Percentiles rank a stretch among this genome's conserved stretches.
Conservation (phyloP, 2,797 vertebrate genomes). For the Pseudocheirus occidentalis region DNA sequence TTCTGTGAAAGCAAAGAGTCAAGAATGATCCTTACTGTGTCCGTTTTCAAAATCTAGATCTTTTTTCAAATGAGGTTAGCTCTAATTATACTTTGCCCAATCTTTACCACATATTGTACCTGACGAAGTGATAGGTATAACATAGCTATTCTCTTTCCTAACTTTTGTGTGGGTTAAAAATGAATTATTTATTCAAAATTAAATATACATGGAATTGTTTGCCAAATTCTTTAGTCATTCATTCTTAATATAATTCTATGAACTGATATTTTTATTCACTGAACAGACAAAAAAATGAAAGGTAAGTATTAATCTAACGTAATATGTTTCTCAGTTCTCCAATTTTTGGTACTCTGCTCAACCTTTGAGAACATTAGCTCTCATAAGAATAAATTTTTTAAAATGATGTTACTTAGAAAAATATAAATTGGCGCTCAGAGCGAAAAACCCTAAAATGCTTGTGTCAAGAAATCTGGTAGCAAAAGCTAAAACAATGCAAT, state of each 20-base stretch:
- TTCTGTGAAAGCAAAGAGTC: conserved; percentile 17
- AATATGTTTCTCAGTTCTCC: background rate
- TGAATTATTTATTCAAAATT: background rate
- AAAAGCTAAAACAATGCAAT: background rate
- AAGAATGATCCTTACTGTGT: background rate
- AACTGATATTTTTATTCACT: background rate
- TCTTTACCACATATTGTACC: background rate
- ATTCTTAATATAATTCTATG: background rate
- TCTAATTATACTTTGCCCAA: background rate
- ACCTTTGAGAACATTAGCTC: background rate
- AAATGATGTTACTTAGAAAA: background rate
- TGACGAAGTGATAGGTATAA: background rate
- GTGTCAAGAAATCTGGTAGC: background rate
- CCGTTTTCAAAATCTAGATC: background rate
- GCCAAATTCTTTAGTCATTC: background rate
- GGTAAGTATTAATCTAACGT: background rate
- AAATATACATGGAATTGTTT: background rate
- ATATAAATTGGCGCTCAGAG: background rate
- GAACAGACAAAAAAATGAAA: background rate
- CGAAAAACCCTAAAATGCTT: background rate
- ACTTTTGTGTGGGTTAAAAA: background rate
- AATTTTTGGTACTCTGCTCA: too few species aligned
- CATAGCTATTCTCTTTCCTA: background rate
- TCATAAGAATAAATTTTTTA: background rate
- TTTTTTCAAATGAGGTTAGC: background rate